Conservation (phyloP, 2,797 vertebrate species). For the Pelochelys cantorii region DNA sequence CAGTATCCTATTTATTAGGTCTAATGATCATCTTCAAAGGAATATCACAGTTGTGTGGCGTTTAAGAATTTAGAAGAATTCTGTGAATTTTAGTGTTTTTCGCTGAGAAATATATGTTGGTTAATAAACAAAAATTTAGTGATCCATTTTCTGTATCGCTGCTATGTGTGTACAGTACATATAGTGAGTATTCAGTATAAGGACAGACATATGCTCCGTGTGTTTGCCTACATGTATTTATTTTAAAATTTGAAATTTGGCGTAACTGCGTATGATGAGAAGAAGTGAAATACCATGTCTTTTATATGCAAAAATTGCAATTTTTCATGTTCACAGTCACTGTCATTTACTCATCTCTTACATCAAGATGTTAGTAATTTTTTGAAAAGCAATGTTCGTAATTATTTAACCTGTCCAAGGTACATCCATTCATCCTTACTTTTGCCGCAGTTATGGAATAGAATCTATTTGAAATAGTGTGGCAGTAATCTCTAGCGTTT, state of each 20-base stretch:
- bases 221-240: not conserved
- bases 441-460: not conserved
- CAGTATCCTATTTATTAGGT: slow-evolving; percentile 62
- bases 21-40: slow-evolving; percentile 73
- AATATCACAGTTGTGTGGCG: slow-evolving; percentile 37
- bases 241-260: not conserved
- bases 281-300: rapidly evolving
- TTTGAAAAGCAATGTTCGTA: not conserved
- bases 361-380: not conserved
- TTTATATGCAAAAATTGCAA: rapidly evolving
- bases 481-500: not conserved
- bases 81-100: slow-evolving; percentile 46
- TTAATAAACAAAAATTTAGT: slow-evolving; percentile 26
- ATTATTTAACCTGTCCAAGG: slow-evolving; percentile 3
- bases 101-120: slow-evolving; percentile 42
- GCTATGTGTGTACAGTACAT: not conserved
- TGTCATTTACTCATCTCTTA: rapidly evolving
- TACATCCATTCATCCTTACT: rapidly evolving
- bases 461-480: not conserved
- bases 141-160: not conserved
- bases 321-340: not conserved
- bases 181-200: not conserved
- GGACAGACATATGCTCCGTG: not conserved
- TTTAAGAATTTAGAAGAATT: slow-evolving; percentile 67
- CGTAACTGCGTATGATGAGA: rapidly evolving